Base-by-base conservation (phyloP, 2,113 vertebrate genomes). In the Dicerorhinus sumatrensis region DNA sequence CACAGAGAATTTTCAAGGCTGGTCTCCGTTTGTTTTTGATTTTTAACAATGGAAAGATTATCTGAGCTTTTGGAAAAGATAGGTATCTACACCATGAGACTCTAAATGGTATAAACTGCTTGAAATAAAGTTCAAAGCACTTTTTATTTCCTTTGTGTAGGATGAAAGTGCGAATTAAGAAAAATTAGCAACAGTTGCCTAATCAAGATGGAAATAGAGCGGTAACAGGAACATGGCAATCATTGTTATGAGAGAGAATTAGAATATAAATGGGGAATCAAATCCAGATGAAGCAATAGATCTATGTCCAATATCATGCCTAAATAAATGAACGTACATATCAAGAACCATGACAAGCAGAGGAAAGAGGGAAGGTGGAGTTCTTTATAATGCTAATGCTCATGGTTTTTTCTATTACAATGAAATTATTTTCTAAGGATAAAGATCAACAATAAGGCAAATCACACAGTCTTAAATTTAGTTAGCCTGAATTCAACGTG, bases 71-170 rank as follows among this genome's bases (percentile, higher is more conserved):
- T 70, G 51, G 36, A 93, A 96, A 97, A 94, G 21, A 72, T 91
- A 97, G 60, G 1, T 10, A 13, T 96, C 89, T 83, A 56, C 23
- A 69, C n/a, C 6, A 2, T 62, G 82, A 51, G 33, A 60, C n/a
- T 90, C 60, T 79, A 94, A 94, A 89, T 90, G 69, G 39, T 80
- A 86, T 77, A 82, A 87, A 67, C 48, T 69, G 31, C 39, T 89
- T 89, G 39, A 85, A 92, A 77, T n/a, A 36, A 92, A 91, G 69
- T 94, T 97, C 88, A 80, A 79, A 75, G 86, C 2, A 81, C 76
- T 88, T 89, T 92, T 88, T 42, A 97, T 97, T 94, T 97, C 67
- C 42, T 94, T 97, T 96, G 36, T 93, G 63, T 81, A 81, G n/a
- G 84, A 83, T 90, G 91, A 94, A 92, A 84, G 39, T 70, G 63